Percentiles rank a stretch among this genome's conserved stretches.
Evolutionary conservation across 2,113 vertebrate genomes (phyloP).

Genomic region (Dipodomys ordii): DNA sequence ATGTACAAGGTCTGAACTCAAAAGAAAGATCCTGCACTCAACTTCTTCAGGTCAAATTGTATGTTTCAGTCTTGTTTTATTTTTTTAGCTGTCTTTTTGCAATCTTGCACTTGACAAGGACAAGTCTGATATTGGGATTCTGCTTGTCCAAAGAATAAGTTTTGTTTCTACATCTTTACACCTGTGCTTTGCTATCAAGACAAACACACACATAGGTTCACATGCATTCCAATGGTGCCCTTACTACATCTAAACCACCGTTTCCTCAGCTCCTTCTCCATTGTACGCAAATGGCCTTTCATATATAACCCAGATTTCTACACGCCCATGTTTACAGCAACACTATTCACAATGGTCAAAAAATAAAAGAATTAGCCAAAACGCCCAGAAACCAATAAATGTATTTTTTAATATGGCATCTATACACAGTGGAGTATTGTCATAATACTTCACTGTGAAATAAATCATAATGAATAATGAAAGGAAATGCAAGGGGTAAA

Average conservation of each 20-base stretch:
- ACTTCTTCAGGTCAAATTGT: conserved; percentile 21
- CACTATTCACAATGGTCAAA: no score
- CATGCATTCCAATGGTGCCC: not conserved
- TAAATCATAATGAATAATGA: no score
- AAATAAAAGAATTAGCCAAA: no score
- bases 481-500: no score
- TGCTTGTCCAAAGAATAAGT: not conserved
- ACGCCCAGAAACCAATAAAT: no score
- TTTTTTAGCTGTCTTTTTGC: not conserved
- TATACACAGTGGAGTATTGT: no score
- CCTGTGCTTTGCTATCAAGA: not conserved
- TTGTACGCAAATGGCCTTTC: not conserved
- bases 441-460: no score
- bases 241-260: not conserved
- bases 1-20: not conserved
- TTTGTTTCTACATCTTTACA: not conserved
- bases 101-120: not conserved
- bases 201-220: not conserved
- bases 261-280: not conserved
- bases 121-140: not conserved
- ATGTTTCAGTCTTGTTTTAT: not conserved
- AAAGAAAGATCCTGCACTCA: conserved; percentile 2
- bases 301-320: no score
- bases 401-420: no score
- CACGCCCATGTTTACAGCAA: no score